Conservation (phyloP, 1,140 invertebrate species). For the Odontomachus brunneus region DNA sequence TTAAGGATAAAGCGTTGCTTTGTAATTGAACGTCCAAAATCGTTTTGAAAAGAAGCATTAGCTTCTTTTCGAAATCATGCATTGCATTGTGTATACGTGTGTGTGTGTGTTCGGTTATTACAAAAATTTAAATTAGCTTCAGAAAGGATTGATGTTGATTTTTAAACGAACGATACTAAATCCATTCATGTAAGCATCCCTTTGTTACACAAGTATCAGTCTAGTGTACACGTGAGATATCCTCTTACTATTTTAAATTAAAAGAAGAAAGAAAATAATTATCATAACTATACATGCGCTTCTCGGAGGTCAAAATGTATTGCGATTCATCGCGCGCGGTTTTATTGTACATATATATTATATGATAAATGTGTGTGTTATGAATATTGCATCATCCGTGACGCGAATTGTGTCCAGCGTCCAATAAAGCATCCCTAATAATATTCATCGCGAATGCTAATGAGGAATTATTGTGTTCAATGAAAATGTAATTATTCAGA, state of each 20-base stretch:
- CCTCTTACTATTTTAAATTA: background rate
- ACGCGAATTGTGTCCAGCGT: slow-evolving; percentile 36
- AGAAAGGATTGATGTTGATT: slow-evolving; percentile 2
- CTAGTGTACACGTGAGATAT: background rate
- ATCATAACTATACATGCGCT: background rate
- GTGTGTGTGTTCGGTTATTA: background rate
- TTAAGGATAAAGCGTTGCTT: slow-evolving; percentile 17
- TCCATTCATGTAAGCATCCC: background rate
- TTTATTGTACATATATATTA: slow-evolving; percentile 21
- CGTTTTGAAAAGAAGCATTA: background rate
- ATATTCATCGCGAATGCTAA: slow-evolving; percentile 39
- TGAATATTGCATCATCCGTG: slow-evolving; percentile 34
- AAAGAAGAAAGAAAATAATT: slow-evolving; percentile 24
- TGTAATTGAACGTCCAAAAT: background rate
- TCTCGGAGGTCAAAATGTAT: slow-evolving; percentile 14
- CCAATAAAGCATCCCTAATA: slow-evolving; percentile 49
- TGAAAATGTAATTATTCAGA: slow-evolving; percentile 51
- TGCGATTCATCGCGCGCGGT: slow-evolving; percentile 1
- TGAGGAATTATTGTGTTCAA: slow-evolving; percentile 57
- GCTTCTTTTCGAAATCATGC: no score
- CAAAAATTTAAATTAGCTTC: background rate
- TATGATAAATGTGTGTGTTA: slow-evolving; percentile 12
- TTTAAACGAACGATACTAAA: background rate
- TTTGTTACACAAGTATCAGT: background rate
- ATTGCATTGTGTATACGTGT: background rate